Percentiles rank a stretch among this genome's conserved stretches.
Evolutionary conservation across 2,797 vertebrate genomes (phyloP).

Genomic region (Sylvilagus floridanus): DNA sequence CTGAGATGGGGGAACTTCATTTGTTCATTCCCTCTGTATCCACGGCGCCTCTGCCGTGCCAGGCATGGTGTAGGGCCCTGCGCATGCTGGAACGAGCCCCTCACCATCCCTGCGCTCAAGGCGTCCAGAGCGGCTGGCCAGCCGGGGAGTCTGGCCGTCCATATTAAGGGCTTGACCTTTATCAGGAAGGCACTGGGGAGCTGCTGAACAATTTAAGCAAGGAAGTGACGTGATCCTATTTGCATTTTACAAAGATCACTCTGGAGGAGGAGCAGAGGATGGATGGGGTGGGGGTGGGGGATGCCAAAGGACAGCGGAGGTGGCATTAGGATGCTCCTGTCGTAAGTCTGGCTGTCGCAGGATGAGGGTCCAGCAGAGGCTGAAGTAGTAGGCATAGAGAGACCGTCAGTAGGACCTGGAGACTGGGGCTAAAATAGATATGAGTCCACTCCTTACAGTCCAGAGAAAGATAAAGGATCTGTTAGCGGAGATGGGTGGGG

Average conservation of each 20-base stretch:
- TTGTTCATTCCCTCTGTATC: background rate
- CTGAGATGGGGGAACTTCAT: background rate
- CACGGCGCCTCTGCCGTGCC: background rate
- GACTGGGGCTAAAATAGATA: background rate
- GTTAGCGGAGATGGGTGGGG: too few relatives aligned
- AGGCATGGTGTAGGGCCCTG: background rate
- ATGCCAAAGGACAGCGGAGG: background rate
- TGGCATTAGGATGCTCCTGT: background rate
- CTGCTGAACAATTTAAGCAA: background rate
- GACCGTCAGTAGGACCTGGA: background rate
- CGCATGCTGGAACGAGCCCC: background rate
- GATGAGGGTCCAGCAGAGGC: background rate
- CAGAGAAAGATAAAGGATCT: background rate
- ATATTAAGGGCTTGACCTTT: background rate
- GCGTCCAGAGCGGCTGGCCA: background rate
- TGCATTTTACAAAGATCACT: background rate
- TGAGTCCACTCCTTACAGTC: background rate
- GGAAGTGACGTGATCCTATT: background rate
- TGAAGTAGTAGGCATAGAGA: background rate
- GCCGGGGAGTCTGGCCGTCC: background rate
- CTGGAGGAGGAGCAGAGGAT: background rate
- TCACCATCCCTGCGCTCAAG: rapidly evolving
- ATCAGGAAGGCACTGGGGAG: background rate
- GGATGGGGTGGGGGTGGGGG: background rate
- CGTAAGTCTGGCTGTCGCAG: background rate